These are phyloP conservation scores for Pseudomyrmex dendroicus DNA, from an alignment of 1,140 invertebrate species.

Conservation along the genomic window DNA sequence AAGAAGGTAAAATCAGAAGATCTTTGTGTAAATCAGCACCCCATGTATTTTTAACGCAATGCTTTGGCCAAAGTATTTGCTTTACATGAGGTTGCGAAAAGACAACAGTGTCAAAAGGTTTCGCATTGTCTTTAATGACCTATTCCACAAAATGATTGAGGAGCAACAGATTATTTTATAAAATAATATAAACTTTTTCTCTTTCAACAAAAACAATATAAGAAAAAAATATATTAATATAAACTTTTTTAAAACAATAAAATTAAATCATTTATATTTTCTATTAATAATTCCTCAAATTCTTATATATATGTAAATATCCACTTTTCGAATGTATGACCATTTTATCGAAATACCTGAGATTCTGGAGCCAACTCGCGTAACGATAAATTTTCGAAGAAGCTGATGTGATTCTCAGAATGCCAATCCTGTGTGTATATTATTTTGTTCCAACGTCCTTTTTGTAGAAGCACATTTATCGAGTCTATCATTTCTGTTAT, in stretches of 20 bases:
- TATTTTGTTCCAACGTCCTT: conserved; percentile 88
- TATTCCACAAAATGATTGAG: conserved; percentile 39
- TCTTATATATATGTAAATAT: not conserved
- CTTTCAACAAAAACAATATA: too few species aligned
- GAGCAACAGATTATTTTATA: not conserved
- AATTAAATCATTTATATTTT: too few species aligned
- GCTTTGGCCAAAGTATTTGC: conserved; percentile 91
- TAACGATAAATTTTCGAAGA: conserved; percentile 89
- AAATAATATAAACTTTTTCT: too few species aligned
- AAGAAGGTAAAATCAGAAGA: conserved; percentile 85
- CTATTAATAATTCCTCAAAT: too few species aligned
- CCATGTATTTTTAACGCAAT: conserved; percentile 91
- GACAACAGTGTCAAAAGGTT: conserved; percentile 89
- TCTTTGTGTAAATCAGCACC: conserved; percentile 91
- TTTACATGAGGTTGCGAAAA: conserved; percentile 87
- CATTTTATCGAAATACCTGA: conserved; percentile 68
- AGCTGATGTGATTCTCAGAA: conserved; percentile 92
- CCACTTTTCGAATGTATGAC: not conserved
- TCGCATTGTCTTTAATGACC: conserved; percentile 85
- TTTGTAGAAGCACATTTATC: conserved; percentile 89
- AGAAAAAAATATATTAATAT: too few species aligned
- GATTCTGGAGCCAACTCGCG: conserved; percentile 85
- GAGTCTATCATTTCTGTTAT: conserved; percentile 88
- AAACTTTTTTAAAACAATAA: too few species aligned
- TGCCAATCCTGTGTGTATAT: conserved; percentile 94